A percentile compares a stretch with the other conserved stretches of the same genome.
phyloP scores from a whole-genome alignment of 2,113 vertebrate species.

The Bostrychus sinensis region DNA sequence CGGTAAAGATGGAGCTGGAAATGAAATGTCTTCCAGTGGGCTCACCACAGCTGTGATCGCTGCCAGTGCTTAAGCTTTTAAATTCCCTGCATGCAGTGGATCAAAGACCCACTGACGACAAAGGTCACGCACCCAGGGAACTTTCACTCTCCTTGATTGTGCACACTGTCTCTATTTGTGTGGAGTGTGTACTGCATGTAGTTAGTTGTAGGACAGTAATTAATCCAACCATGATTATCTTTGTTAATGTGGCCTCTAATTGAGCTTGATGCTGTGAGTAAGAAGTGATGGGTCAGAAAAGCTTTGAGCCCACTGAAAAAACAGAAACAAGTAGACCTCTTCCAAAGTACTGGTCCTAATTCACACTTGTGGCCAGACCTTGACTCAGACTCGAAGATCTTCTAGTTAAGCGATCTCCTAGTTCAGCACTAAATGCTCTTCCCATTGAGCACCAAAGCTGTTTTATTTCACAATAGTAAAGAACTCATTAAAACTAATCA shows the following conservation, averaged over 20 bases:
- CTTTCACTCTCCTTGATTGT: slow-evolving; percentile 41
- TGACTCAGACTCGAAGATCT: too few relatives aligned
- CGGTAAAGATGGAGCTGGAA: slow-evolving; percentile 60
- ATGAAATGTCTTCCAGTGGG: slow-evolving; percentile 60
- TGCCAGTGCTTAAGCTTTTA: slow-evolving; percentile 35
- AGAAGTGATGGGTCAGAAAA: slow-evolving; percentile 40
- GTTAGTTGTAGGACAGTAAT: slow-evolving; percentile 48
- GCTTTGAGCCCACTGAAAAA: slow-evolving; percentile 33
- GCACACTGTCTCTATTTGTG: slow-evolving; percentile 39
- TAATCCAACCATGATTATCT: slow-evolving; percentile 45
- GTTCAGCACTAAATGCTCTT: too few relatives aligned
- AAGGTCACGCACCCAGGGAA: slow-evolving; percentile 47
- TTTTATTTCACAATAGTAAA: too few relatives aligned
- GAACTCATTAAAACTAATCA: too few relatives aligned
- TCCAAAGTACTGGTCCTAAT: neutral
- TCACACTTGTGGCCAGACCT: neutral
- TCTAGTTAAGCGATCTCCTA: too few relatives aligned
- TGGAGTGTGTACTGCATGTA: slow-evolving; percentile 27
- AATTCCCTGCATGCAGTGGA: slow-evolving; percentile 39
- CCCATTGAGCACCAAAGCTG: too few relatives aligned
- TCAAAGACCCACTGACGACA: slow-evolving; percentile 45
- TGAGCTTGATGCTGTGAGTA: slow-evolving; percentile 47
- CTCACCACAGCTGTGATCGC: slow-evolving; percentile 41
- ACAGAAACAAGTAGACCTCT: neutral
- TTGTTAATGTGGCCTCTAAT: slow-evolving; percentile 57